Evolutionary conservation across 2,113 vertebrate species (phyloP), one percentile per base, ranked within the genome.

Genomic region (Sitta europaea): DNA sequence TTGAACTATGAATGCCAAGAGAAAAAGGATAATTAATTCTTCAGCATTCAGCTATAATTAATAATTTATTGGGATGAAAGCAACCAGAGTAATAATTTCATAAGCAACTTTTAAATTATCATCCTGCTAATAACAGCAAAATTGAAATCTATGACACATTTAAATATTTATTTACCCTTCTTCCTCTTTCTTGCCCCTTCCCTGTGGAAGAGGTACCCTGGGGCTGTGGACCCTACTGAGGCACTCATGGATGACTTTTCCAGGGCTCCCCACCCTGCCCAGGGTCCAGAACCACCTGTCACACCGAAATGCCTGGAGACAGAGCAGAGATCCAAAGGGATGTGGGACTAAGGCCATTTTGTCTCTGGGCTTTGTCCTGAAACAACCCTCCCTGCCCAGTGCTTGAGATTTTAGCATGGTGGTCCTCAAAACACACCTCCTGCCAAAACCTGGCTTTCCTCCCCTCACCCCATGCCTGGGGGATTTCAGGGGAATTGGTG

Each of bases 231-330:
- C 21, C 19, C 25, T 28, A 1, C 9, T 27, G 35, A 42, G 12
- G 8, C 0, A 1, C 19, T 8, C 6, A 1, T 48, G 9, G 4
- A 23, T 0, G 2, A 2, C 13, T 75, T 47, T 16, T 4, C 29
- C 9, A 38, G 35, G 24, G 6, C 2, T n/a, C 4, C 12, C 16
- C 36, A 4, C 13, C 7, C n/a, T 43, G 21, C n/a, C 16, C 12
- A 5, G 23, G 29, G 16, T 13, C 24, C 47, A 53, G 47, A 20
- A 12, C 6, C 11, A 13, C 14, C 4, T 0, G 0, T 2, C 29
- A 74, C 22, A 14, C 7, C 38, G 22, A 55, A 51, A 47, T 2
- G 1, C 1, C 0, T 24, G 23, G 9, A 77, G 27, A 5, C 14
- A 54, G 63, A 35, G n/a, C 25, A 29, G 24, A 88, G 17, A 28